Evolutionary conservation across 2,113 vertebrate species (phyloP), one percentile per base, ranked within the genome.

Genomic region (Uropsilus gracilis): DNA sequence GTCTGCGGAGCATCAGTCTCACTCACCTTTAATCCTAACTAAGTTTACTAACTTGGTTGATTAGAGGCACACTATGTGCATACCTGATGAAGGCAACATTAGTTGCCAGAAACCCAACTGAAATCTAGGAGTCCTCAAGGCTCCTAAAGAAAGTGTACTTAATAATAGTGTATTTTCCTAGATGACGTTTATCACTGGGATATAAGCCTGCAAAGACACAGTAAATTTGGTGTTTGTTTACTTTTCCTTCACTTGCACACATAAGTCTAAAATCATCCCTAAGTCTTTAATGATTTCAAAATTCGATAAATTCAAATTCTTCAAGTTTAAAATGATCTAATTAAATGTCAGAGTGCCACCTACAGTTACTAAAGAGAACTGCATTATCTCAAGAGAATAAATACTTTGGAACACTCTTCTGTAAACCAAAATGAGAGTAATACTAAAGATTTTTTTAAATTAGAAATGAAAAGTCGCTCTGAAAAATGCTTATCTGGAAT

Each of bases 311-410:
- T 94, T 82, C 37, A 76, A 93, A 76, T 71, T 81, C 72, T 78
- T 77, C 87, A 68, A 44, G n/a, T 76, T 34, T 46, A 85, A 90
- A 96, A 66, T 66, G 32, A 59, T 53, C 53, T 92, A 83, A 95
- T 59, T 89, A 92, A 91, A 91, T 81, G 91, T 94, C 81, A 97
- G 22, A 97, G 86, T 90, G 93, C 86, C 95, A 91, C 91, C 96
- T 97, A 96, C 84, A 94, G 95, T 76, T 86, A 93, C 42, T 87
- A 30, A 76, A 66, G 84, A 91, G 91, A 94, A 96, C 13, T 44
- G 94, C 83, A 42, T 30, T 77, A 61, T 66, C 55, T 93, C 64
- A 89, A 93, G 77, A 85, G 69, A 90, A 57, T 72, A 50, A 72
- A 77, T 46, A 46, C 17, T 34, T 73, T 39, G 57, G 22, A 32